A percentile compares a stretch with the other conserved stretches of the same genome.
These are phyloP conservation scores for Auanema sp. DNA, from an alignment of 2,888 invertebrate genomes.

Conservation along the genomic window DNA sequence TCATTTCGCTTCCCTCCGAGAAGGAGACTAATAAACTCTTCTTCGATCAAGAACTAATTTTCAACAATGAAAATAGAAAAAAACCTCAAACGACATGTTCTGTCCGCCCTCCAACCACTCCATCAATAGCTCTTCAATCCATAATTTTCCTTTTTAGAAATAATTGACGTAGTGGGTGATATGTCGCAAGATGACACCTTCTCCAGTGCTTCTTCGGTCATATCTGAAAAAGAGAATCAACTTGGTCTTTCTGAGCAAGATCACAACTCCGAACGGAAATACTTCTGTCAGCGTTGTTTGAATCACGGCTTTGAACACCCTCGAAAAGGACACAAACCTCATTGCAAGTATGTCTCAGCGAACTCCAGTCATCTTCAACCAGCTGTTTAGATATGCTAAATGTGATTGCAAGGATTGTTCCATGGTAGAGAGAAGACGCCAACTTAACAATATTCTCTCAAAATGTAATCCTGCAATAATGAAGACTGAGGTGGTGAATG, in stretches of 20 bases:
- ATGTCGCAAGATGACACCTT: too few relatives aligned
- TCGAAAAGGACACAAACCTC: conserved; percentile 62
- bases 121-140: too few relatives aligned
- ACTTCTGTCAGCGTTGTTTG: conserved; percentile 62
- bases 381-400: conserved; percentile 41
- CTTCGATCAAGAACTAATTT: too few relatives aligned
- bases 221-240: too few relatives aligned
- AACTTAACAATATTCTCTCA: conserved; percentile 57
- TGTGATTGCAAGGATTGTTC: conserved; percentile 55
- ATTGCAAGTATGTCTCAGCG: conserved; percentile 47
- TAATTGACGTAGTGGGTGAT: too few relatives aligned
- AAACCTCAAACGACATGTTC: too few relatives aligned
- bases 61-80: too few relatives aligned
- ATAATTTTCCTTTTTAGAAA: too few relatives aligned
- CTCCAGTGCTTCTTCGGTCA: too few relatives aligned
- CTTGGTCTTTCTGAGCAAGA: not conserved
- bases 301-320: conserved; percentile 56
- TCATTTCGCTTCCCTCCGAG: too few relatives aligned
- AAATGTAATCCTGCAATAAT: conserved; percentile 11
- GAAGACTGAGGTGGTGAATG: not conserved
- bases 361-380: not conserved
- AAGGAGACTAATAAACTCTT: too few relatives aligned
- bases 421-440: conserved; percentile 61
- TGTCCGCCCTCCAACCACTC: too few relatives aligned
- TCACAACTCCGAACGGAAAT: conserved; percentile 48